Conservation (phyloP, 2,113 vertebrate genomes). For the Seriola dumerili region DNA sequence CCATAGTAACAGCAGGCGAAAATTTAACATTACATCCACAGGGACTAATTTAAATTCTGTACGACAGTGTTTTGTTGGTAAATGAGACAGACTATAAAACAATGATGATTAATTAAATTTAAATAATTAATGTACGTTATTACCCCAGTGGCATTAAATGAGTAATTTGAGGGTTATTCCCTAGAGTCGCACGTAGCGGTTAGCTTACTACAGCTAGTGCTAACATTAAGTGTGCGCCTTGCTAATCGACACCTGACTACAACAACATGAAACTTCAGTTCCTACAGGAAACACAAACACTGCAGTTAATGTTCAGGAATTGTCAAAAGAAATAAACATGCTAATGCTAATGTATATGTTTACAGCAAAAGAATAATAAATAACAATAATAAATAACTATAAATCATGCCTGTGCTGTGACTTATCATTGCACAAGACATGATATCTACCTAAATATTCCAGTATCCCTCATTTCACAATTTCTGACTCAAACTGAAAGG, state of each 20-base stretch:
- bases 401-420: not conserved
- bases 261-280: not conserved
- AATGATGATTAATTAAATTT: not conserved
- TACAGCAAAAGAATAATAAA: not conserved
- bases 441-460: not conserved
- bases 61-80: not conserved
- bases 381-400: no score
- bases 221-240: not conserved
- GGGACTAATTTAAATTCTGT: not conserved
- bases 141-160: accelerated
- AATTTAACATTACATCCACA: no score
- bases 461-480: not conserved
- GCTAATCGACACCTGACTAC: not conserved
- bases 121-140: accelerated
- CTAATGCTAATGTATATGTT: not conserved
- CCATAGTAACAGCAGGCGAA: not conserved
- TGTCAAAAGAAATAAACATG: not conserved
- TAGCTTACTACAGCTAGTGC: not conserved
- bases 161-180: not conserved
- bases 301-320: not conserved
- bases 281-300: not conserved
- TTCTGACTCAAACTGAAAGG: not conserved
- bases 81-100: not conserved
- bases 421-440: not conserved
- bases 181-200: no score